Conservation (phyloP, 2,113 vertebrate species). For the Saguinus midas region DNA sequence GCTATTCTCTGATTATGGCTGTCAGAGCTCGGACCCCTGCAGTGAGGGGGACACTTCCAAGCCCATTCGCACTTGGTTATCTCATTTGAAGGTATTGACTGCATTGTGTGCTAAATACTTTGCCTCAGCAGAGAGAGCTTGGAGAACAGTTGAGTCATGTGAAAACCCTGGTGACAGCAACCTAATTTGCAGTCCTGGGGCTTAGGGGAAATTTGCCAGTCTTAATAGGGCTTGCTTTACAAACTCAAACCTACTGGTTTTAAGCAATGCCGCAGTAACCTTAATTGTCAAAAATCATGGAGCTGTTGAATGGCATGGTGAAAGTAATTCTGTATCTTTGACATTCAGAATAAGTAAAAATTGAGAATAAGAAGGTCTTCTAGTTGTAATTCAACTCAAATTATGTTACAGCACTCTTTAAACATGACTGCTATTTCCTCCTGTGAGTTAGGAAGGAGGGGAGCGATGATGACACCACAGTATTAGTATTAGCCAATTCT, state of each 20-base stretch:
- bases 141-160: slow-evolving; percentile 55
- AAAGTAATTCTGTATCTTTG: slow-evolving; percentile 22
- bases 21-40: background rate
- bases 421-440: background rate
- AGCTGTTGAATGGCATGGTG: background rate
- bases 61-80: background rate
- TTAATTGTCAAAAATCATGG: slow-evolving; percentile 31
- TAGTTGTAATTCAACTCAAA: background rate
- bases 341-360: background rate
- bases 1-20: background rate
- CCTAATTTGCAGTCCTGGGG: slow-evolving; percentile 54
- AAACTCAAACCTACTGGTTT: slow-evolving; percentile 29
- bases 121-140: slow-evolving; percentile 44
- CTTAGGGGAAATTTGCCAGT: slow-evolving; percentile 64
- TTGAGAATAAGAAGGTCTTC: background rate
- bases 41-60: background rate
- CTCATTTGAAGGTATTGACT: slow-evolving; percentile 43
- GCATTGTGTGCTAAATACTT: slow-evolving; percentile 20
- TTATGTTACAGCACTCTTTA: background rate
- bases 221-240: slow-evolving; percentile 52
- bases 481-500: background rate
- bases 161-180: slow-evolving; percentile 63
- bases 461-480: fast-evolving
- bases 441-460: background rate
- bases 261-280: slow-evolving; percentile 17